Conservation (phyloP, 2,113 vertebrate species). For the Cisticola juncidis region DNA sequence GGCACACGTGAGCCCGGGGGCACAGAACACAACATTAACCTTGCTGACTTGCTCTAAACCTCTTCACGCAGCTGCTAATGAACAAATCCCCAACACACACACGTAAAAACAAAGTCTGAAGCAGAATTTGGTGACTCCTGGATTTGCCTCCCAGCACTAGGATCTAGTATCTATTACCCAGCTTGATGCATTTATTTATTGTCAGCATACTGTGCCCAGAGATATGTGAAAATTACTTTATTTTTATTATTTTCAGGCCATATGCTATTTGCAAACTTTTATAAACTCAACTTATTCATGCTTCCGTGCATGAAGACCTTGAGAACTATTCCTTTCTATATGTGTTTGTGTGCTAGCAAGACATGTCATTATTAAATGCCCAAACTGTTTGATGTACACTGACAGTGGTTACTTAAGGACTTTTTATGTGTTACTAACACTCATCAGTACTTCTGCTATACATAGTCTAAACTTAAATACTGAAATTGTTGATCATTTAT, state of each 20-base stretch:
- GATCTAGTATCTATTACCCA: not conserved
- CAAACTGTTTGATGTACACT: fast-evolving
- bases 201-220: not conserved
- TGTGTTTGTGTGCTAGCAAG: not conserved
- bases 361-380: not conserved
- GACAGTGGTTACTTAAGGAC: not conserved
- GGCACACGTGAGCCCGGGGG: fast-evolving
- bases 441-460: not conserved
- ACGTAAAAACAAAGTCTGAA: not conserved
- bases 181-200: not conserved
- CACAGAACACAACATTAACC: not conserved
- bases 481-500: not conserved
- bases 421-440: not conserved
- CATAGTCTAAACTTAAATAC: not conserved
- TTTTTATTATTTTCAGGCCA: not conserved
- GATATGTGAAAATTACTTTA: not conserved
- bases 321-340: not conserved
- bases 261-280: not conserved
- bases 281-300: not conserved
- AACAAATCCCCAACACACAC: fast-evolving
- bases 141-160: not conserved
- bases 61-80: not conserved
- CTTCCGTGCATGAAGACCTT: not conserved
- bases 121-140: not conserved
- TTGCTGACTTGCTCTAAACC: not conserved